Percentiles rank a stretch among this genome's conserved stretches.
These are phyloP conservation scores for Ageneiosus marmoratus DNA, from an alignment of 2,113 vertebrate species.

Conservation along the genomic window DNA sequence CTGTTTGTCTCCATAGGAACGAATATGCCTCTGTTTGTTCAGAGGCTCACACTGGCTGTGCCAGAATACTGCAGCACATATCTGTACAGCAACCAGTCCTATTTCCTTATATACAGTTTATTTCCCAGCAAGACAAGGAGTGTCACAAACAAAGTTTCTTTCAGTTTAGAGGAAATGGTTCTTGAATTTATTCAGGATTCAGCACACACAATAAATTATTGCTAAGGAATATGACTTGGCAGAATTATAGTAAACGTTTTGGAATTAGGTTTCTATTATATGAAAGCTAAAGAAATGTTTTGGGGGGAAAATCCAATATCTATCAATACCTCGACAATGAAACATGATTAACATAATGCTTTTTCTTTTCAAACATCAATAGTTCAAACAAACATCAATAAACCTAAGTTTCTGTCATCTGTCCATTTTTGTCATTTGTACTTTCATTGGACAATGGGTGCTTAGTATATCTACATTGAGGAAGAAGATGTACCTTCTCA, in stretches of 20 bases:
- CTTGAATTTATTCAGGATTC: neutral
- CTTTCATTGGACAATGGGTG: neutral
- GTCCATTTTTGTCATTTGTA: neutral
- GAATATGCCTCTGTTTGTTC: constrained; percentile 52
- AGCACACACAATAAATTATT: neutral
- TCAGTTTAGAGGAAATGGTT: too few relatives aligned
- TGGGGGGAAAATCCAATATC: neutral
- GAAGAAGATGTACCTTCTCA: neutral
- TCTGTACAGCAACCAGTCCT: neutral
- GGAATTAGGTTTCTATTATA: neutral
- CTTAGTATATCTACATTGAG: neutral
- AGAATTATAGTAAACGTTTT: neutral
- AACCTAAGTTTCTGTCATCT: neutral
- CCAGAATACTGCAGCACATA: constrained; percentile 15
- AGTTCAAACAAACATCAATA: neutral
- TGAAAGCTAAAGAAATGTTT: neutral
- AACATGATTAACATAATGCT: neutral
- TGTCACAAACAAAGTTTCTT: neutral
- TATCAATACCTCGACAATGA: neutral
- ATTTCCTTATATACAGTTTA: constrained; percentile 8
- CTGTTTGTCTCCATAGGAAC: constrained; percentile 66
- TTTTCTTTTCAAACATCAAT: neutral
- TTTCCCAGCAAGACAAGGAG: neutral
- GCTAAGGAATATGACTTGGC: neutral
- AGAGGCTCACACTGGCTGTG: constrained; percentile 42